Percentiles rank a stretch among this genome's conserved stretches.
These are phyloP conservation scores for Philopotamus ludificatus DNA, from an alignment of 1,140 invertebrate genomes.

Conservation along the genomic window DNA sequence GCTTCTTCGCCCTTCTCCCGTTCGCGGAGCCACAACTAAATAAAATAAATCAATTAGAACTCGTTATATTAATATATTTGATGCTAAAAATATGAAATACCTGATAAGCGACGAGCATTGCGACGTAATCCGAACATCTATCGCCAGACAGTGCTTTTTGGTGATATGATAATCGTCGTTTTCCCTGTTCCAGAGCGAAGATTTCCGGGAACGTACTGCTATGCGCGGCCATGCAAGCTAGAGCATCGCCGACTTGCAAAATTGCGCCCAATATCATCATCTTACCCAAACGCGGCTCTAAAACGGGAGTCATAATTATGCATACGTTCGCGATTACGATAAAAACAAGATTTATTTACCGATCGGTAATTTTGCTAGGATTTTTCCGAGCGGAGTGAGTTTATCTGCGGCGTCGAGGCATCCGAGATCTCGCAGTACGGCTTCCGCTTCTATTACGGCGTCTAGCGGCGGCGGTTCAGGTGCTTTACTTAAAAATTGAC, in stretches of 20 bases:
- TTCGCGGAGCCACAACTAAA: constrained; percentile 72
- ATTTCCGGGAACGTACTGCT: constrained; percentile 90
- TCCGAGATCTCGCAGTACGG: constrained; percentile 74
- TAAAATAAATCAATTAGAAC: background rate
- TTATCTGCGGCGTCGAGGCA: constrained; percentile 83
- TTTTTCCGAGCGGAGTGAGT: constrained; percentile 84
- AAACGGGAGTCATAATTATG: constrained; percentile 15
- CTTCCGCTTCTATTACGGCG: constrained; percentile 89
- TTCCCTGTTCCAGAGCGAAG: constrained; percentile 69
- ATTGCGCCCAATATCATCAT: constrained; percentile 91
- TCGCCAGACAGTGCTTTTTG: constrained; percentile 83
- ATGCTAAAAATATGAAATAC: constrained; percentile 45
- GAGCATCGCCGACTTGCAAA: constrained; percentile 82
- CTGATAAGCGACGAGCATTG: constrained; percentile 90
- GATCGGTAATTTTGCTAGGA: constrained; percentile 88
- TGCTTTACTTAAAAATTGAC: constrained; percentile 90
- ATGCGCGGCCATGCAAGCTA: constrained; percentile 92
- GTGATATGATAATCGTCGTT: constrained; percentile 68
- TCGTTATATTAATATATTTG: background rate
- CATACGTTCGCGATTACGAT: background rate
- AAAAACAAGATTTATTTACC: constrained; percentile 42
- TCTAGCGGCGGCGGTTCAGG: constrained; percentile 92
- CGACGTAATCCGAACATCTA: constrained; percentile 91
- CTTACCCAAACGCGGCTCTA: constrained; percentile 87
- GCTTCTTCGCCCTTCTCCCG: constrained; percentile 72